A percentile compares a stretch with the other conserved stretches of the same genome.
Evolutionary conservation across 2,888 invertebrate genomes (phyloP).

Genomic region (Drosophila austrosaltans): DNA sequence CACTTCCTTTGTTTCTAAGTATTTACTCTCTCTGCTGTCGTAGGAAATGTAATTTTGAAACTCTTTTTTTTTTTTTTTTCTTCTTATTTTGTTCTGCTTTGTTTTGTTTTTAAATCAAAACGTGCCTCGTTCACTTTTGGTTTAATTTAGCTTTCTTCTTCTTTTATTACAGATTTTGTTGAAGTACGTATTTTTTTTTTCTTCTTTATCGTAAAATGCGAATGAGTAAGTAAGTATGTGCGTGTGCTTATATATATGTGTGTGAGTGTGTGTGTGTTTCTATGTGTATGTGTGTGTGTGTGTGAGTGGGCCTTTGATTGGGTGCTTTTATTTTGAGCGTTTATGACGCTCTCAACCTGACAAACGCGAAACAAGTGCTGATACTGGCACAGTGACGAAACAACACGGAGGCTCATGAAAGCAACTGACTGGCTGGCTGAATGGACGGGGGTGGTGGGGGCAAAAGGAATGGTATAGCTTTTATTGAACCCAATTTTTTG

Average conservation of each 20-base stretch:
- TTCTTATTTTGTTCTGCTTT: slow-evolving; percentile 7
- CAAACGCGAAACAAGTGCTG: slow-evolving; percentile 18
- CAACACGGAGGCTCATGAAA: background rate
- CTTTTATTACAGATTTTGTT: slow-evolving; percentile 33
- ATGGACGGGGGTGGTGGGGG: background rate
- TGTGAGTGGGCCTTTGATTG: slow-evolving; percentile 16
- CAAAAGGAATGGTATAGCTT: slow-evolving; percentile 33
- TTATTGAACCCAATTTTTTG: slow-evolving; percentile 59
- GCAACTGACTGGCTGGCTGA: too few relatives aligned
- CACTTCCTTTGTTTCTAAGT: background rate
- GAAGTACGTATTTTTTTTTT: slow-evolving; percentile 33
- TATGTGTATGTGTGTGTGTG: background rate
- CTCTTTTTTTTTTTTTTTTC: background rate
- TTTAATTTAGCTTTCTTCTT: slow-evolving; percentile 28
- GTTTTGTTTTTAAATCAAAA: slow-evolving; percentile 47
- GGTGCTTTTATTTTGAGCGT: slow-evolving; percentile 13
- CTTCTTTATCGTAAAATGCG: slow-evolving; percentile 41
- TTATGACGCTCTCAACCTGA: slow-evolving; percentile 30
- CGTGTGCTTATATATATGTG: slow-evolving; percentile 15
- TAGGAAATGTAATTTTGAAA: slow-evolving; percentile 18
- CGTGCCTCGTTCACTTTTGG: slow-evolving; percentile 44
- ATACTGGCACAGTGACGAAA: background rate
- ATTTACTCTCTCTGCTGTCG: background rate
- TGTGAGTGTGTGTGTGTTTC: background rate
- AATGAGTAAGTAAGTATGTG: slow-evolving; percentile 13